phyloP scores from a whole-genome alignment of 2,113 vertebrate species.

The Chionis minor region DNA sequence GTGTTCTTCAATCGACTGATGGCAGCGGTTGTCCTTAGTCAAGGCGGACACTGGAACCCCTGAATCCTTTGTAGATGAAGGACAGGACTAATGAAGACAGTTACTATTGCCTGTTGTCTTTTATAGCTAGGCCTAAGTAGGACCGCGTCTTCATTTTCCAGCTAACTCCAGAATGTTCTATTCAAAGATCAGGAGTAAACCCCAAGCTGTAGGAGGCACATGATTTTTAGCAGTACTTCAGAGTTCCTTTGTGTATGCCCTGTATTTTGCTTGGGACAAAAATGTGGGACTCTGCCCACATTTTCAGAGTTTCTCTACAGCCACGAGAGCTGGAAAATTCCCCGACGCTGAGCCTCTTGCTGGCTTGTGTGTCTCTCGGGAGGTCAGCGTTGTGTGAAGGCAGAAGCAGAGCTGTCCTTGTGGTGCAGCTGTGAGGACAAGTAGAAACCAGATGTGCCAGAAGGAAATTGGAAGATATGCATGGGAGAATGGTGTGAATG shows the following conservation, averaged over 20 bases:
- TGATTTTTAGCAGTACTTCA: background rate
- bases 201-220: background rate
- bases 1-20: background rate
- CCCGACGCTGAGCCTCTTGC: background rate
- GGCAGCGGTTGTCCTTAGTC: background rate
- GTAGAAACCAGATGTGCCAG: background rate
- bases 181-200: background rate
- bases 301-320: background rate
- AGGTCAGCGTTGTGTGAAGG: background rate
- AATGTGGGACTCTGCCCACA: background rate
- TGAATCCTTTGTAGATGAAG: background rate
- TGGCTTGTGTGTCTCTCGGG: accelerated
- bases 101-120: background rate
- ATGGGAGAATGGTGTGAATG: background rate
- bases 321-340: background rate
- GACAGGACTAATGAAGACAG: background rate
- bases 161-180: background rate
- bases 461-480: background rate
- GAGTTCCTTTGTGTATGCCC: background rate
- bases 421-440: background rate
- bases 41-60: background rate
- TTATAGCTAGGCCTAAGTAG: background rate
- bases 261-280: background rate
- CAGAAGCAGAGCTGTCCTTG: accelerated
- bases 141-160: background rate